Conservation (phyloP, 2,113 vertebrate species). For the Mesoclemmys tuberculata region DNA sequence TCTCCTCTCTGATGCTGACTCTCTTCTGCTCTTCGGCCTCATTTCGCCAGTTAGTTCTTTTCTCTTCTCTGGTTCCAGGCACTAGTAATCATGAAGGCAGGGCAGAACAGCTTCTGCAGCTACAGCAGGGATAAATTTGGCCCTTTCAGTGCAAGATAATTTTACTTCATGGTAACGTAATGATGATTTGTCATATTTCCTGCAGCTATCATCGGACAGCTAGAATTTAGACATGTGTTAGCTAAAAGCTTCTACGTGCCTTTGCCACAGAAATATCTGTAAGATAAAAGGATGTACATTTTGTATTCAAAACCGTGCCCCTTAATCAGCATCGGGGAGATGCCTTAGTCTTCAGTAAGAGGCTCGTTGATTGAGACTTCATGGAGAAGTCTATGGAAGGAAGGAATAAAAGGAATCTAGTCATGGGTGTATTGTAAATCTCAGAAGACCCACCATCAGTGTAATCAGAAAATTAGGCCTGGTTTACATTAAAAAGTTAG, state of each 20-base stretch:
- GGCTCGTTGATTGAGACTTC: background rate
- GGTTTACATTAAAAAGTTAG: background rate
- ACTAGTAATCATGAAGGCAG: background rate
- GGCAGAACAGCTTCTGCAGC: background rate
- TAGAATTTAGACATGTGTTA: background rate
- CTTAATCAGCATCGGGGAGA: background rate
- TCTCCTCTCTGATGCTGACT: background rate
- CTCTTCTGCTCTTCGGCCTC: background rate
- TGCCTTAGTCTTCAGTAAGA: background rate
- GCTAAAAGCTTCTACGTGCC: background rate
- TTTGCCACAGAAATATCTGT: background rate
- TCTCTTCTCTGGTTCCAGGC: background rate
- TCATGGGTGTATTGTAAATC: background rate
- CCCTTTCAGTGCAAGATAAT: accelerated
- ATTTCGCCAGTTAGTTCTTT: background rate
- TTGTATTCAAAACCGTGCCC: accelerated
- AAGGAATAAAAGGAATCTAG: background rate
- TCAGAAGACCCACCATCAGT: background rate
- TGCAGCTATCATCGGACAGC: background rate
- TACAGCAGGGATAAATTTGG: background rate
- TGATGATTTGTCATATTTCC: background rate
- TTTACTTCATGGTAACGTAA: background rate
- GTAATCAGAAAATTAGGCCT: background rate
- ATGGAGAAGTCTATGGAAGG: background rate
- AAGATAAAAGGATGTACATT: background rate